Evolutionary conservation across 2,888 invertebrate species (phyloP).

Genomic region (Stratiomys singularior): DNA sequence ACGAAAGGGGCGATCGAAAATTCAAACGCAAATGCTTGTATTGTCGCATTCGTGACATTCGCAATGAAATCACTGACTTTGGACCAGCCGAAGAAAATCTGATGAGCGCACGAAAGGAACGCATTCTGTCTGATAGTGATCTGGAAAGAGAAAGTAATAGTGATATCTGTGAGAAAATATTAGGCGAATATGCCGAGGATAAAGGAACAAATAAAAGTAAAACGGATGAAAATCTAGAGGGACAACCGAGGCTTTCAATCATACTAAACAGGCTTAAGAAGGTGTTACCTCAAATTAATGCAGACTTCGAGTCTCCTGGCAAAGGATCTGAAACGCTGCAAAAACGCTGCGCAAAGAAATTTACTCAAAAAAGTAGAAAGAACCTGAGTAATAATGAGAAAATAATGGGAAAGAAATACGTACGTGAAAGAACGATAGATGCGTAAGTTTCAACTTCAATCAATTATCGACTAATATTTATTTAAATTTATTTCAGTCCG

Average conservation of each 20-base stretch:
- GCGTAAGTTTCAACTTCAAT: neutral
- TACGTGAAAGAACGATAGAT: neutral
- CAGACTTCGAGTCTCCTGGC: neutral
- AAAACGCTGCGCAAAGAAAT: neutral
- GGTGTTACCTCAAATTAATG: neutral
- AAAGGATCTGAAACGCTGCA: neutral
- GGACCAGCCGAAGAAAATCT: neutral
- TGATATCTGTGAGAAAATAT: neutral
- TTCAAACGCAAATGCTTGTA: slow-evolving; percentile 14
- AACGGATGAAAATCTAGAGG: neutral
- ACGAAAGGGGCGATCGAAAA: neutral
- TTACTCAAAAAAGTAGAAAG: neutral
- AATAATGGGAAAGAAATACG: neutral
- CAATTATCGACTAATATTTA: neutral
- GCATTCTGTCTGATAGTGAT: neutral
- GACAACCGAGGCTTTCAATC: neutral
- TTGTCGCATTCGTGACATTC: slow-evolving; percentile 14
- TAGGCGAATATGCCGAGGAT: neutral
- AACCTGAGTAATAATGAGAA: neutral
- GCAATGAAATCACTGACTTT: slow-evolving; percentile 1
- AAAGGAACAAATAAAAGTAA: neutral
- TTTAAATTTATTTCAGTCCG: neutral
- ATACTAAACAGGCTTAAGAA: neutral
- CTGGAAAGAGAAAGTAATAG: neutral
- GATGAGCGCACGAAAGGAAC: neutral